Evolutionary conservation across 2,888 invertebrate species (phyloP).

Genomic region (Crossocerus cetratus): DNA sequence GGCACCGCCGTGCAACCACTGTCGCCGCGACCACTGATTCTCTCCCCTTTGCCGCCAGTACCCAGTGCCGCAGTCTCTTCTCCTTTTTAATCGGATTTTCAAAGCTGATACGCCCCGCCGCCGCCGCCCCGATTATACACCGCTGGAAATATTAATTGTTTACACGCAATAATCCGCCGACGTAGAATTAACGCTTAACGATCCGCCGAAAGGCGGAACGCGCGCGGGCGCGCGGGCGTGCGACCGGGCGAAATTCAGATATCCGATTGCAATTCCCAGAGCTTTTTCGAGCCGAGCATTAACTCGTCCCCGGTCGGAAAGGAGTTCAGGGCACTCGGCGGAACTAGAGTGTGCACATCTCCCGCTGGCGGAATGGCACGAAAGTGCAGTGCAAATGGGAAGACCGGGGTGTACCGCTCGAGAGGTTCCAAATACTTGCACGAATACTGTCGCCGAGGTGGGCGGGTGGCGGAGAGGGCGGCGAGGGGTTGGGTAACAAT

Average conservation of each 20-base stretch:
- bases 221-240: too few relatives aligned
- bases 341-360: too few relatives aligned
- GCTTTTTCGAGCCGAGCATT: too few relatives aligned
- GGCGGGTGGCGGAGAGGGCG: neutral
- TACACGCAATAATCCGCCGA: neutral
- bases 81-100: slow-evolving; percentile 39
- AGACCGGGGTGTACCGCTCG: slow-evolving; percentile 1
- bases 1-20: slow-evolving; percentile 41
- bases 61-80: slow-evolving; percentile 19
- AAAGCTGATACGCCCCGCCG: slow-evolving; percentile 1
- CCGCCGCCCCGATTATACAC: too few relatives aligned
- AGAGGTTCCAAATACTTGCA: slow-evolving; percentile 49
- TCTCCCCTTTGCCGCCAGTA: slow-evolving; percentile 34
- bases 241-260: too few relatives aligned
- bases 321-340: too few relatives aligned
- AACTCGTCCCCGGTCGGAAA: too few relatives aligned
- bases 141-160: neutral
- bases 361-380: slow-evolving; percentile 1
- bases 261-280: too few relatives aligned
- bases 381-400: slow-evolving; percentile 26
- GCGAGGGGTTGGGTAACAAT: slow-evolving; percentile 24
- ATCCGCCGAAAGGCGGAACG: too few relatives aligned
- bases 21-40: slow-evolving; percentile 44
- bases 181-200: too few relatives aligned
- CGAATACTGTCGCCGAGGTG: neutral